Evolutionary conservation across 2,113 vertebrate genomes (phyloP).

Genomic region (Pterocles orientalis): DNA sequence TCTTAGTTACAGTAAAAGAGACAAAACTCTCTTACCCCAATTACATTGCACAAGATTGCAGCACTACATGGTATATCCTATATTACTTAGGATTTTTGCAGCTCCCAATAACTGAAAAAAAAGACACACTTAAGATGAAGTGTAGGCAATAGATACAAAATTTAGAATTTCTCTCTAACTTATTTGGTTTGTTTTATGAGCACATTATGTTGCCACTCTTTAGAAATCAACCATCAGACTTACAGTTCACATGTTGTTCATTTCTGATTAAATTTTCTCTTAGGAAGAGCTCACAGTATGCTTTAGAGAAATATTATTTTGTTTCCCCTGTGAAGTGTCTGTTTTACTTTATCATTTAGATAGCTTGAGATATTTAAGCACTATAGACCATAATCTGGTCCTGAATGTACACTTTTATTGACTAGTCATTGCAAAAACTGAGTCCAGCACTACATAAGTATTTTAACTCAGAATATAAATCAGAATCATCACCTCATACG

Average conservation of each 20-base stretch:
- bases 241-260: neutral
- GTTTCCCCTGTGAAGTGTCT: neutral
- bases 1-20: neutral
- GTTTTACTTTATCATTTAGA: neutral
- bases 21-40: neutral
- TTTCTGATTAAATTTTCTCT: neutral
- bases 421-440: neutral
- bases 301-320: neutral
- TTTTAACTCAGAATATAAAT: neutral
- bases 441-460: neutral
- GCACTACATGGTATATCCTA: neutral
- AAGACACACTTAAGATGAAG: neutral
- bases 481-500: neutral
- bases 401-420: neutral
- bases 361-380: neutral
- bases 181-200: slow-evolving; percentile 36
- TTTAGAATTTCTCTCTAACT: slow-evolving; percentile 40
- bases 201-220: slow-evolving; percentile 21
- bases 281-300: neutral
- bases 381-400: neutral
- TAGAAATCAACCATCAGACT: slow-evolving; percentile 34
- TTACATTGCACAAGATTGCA: neutral
- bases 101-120: neutral
- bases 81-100: neutral
- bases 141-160: neutral